Conservation (phyloP, 2,113 vertebrate genomes). For the Loxodonta africana region DNA sequence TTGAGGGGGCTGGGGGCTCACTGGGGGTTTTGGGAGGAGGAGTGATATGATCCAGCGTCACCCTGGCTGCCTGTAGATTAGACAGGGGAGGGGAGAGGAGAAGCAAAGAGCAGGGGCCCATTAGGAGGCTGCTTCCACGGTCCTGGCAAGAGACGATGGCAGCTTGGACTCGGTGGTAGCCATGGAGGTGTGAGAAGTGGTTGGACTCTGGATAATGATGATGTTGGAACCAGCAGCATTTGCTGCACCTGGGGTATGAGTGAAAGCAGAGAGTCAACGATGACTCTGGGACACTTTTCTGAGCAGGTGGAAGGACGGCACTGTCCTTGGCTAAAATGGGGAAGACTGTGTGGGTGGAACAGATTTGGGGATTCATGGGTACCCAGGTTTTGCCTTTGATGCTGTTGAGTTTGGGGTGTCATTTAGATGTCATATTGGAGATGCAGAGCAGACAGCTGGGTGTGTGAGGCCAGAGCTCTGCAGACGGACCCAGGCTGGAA, state of each 20-base stretch:
- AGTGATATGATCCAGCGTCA: rapidly evolving
- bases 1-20: background rate
- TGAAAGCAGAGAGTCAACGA: background rate
- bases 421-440: rapidly evolving
- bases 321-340: background rate
- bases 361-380: rapidly evolving
- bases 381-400: background rate
- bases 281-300: background rate
- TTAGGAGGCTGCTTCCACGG: background rate
- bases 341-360: rapidly evolving
- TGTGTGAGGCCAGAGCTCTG: rapidly evolving
- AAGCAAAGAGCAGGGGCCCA: background rate
- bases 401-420: background rate
- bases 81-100: rapidly evolving
- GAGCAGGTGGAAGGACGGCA: background rate
- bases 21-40: rapidly evolving
- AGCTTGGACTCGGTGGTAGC: background rate
- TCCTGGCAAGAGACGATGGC: background rate
- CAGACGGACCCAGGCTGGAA: background rate
- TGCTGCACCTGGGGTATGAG: background rate
- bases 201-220: background rate
- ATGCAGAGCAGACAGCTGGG: background rate
- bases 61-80: background rate
- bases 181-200: background rate
- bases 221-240: too few species aligned